Conservation (phyloP, 2,888 invertebrate genomes). For the Melinaea marsaeus region DNA sequence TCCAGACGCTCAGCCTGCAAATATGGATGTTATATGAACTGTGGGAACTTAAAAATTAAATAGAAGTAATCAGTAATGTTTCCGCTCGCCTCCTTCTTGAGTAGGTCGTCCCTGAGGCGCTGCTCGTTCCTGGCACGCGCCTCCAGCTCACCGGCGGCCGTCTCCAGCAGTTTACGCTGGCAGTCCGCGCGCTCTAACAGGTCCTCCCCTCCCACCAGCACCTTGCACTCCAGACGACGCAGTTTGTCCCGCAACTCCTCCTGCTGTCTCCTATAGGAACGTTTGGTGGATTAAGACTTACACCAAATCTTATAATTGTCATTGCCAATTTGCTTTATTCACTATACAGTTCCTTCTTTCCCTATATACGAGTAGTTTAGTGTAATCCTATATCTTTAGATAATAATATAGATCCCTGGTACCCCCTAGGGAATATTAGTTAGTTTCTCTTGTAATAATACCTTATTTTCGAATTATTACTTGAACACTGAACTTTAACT, state of each 20-base stretch:
- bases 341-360: too few species aligned
- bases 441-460: too few species aligned
- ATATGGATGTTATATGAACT: neutral
- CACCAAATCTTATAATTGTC: too few species aligned
- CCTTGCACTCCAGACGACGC: conserved; percentile 93
- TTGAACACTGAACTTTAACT: too few species aligned
- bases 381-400: too few species aligned
- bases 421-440: too few species aligned
- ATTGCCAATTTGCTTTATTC: too few species aligned
- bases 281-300: neutral
- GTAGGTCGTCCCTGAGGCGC: conserved; percentile 87
- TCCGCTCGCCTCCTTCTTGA: conserved; percentile 87
- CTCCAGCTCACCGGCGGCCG: conserved; percentile 89
- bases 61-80: too few species aligned
- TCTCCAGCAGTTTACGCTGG: conserved; percentile 92
- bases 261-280: conserved; percentile 80
- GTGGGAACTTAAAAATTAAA: neutral
- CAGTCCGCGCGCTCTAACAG: conserved; percentile 97
- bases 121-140: conserved; percentile 87
- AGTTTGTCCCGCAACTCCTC: conserved; percentile 90
- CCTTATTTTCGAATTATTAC: too few species aligned
- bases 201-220: conserved; percentile 98
- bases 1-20: conserved; percentile 89
- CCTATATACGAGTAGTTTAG: too few species aligned
- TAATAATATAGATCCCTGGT: too few species aligned